A percentile compares a stretch with the other conserved stretches of the same genome.
Conservation (phyloP, 2,888 invertebrate species). For the Panorpa germanica region DNA sequence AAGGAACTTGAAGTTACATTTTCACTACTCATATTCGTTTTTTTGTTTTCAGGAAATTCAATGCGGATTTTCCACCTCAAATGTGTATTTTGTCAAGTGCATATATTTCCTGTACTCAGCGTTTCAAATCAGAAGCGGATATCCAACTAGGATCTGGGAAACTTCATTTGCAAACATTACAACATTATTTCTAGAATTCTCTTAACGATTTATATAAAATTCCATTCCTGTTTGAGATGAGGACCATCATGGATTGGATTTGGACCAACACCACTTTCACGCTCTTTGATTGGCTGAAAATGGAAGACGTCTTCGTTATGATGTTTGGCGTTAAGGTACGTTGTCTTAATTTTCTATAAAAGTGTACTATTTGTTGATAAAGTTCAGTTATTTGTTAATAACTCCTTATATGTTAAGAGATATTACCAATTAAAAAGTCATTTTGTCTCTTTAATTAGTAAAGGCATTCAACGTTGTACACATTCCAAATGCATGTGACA, state of each 20-base stretch:
- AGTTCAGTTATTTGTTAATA: no score
- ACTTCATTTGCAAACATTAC: conserved; percentile 94
- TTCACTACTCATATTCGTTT: conserved; percentile 4
- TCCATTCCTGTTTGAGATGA: conserved; percentile 91
- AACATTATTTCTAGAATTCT: conserved; percentile 37
- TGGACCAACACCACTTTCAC: conserved; percentile 99
- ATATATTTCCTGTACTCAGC: conserved; percentile 90
- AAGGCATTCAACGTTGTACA: no score
- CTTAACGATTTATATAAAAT: conserved; percentile 23
- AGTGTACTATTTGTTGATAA: no score
- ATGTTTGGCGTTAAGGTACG: conserved; percentile 81
- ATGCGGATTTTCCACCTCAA: conserved; percentile 70
- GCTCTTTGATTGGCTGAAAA: conserved; percentile 95
- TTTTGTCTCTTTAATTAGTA: no score
- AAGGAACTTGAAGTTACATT: no score
- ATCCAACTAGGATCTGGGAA: conserved; percentile 95
- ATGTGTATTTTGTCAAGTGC: conserved; percentile 97
- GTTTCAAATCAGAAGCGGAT: conserved; percentile 94
- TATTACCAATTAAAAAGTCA: no score
- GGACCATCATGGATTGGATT: conserved; percentile 98
- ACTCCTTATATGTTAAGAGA: no score
- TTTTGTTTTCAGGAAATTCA: conserved; percentile 46
- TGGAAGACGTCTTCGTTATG: conserved; percentile 98
- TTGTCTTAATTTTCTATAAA: no score
- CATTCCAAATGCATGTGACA: no score